Conservation (phyloP, 2,888 invertebrate genomes). For the Oconnorella tubifera region DNA sequence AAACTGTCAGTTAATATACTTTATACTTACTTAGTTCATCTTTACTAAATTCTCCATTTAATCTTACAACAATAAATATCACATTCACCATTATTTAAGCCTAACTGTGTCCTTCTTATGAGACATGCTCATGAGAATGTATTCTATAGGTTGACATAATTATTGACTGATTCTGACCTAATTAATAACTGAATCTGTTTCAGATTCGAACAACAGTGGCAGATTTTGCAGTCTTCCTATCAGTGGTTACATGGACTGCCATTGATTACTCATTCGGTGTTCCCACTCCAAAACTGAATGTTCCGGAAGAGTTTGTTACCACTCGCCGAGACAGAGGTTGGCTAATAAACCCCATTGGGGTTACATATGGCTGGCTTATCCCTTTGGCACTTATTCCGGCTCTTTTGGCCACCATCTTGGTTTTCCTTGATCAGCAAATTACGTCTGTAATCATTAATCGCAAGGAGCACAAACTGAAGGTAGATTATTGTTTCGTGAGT, state of each 20-base stretch:
- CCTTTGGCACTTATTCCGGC: conserved; percentile 78
- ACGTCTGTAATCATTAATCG: conserved; percentile 97
- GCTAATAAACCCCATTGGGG: conserved; percentile 46
- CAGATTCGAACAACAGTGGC: too few relatives aligned
- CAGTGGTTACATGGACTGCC: conserved; percentile 82
- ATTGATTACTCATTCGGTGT: conserved; percentile 77
- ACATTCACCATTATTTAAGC: too few relatives aligned
- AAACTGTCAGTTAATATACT: too few relatives aligned
- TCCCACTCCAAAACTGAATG: conserved; percentile 80
- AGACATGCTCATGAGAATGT: too few relatives aligned
- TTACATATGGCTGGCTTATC: conserved; percentile 71
- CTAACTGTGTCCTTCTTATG: too few relatives aligned
- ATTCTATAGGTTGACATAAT: too few relatives aligned
- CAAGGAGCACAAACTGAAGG: conserved; percentile 80
- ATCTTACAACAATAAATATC: too few relatives aligned
- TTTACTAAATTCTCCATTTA: too few relatives aligned
- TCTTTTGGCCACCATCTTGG: conserved; percentile 86
- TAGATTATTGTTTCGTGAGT: too few relatives aligned
- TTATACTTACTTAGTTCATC: too few relatives aligned
- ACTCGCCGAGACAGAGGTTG: conserved; percentile 39
- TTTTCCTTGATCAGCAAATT: conserved; percentile 99
- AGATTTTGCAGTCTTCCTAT: conserved; percentile 77
- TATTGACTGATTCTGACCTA: too few relatives aligned
- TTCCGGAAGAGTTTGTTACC: conserved; percentile 69
- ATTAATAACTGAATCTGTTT: too few relatives aligned